Base-by-base conservation (phyloP, 2,113 vertebrate species). In the Hippotragus niger region DNA sequence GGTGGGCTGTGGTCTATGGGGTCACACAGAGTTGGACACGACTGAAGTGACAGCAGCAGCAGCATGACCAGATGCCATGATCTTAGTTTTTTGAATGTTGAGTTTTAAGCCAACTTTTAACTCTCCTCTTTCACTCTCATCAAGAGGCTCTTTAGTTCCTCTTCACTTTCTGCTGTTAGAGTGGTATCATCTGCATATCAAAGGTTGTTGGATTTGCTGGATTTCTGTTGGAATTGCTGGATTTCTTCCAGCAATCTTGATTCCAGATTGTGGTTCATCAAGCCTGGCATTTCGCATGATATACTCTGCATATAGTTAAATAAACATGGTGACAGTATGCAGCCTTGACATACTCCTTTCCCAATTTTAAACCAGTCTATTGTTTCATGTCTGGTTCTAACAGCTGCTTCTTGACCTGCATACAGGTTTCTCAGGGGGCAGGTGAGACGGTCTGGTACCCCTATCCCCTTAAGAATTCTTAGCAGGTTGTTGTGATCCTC, bases 1-100 rank as follows among this genome's bases (percentile, higher is more conserved):
- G 58, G 29, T 15, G 58, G 58, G 58, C 58, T 62, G 29, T 13
- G 0, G 1, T 15, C 58, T 15, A 7, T 13, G 29, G 13, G 58
- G 58, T 31, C 58, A 0, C 58, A 60, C 57, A 62, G 27, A 60
- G 12, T 29, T 0, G 12, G 12, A 14, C 58, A 60, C 2, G 5
- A 2, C 58, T 31, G 5, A 60, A 31, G 27, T 2, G 27, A 60
- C 58, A 60, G 27, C 58, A 60, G 12, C 27, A 31, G 27, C 27
- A 60, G 12, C 58, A 71, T 36, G 64, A 71, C n/a, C 64, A 71
- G 19, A 36, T 71, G n/a, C n/a, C 64, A 71, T 23, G 64, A 71
- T 36, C n/a, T 21, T 71, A 36, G 64, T 36, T 19, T 36, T 36
- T 71, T 71, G n/a, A 71, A 71, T 40, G 67, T 40, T 36, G n/a